Evolutionary conservation across 2,113 vertebrate species (phyloP), one percentile per base, ranked within the genome.

Genomic region (Crotalus tigris): DNA sequence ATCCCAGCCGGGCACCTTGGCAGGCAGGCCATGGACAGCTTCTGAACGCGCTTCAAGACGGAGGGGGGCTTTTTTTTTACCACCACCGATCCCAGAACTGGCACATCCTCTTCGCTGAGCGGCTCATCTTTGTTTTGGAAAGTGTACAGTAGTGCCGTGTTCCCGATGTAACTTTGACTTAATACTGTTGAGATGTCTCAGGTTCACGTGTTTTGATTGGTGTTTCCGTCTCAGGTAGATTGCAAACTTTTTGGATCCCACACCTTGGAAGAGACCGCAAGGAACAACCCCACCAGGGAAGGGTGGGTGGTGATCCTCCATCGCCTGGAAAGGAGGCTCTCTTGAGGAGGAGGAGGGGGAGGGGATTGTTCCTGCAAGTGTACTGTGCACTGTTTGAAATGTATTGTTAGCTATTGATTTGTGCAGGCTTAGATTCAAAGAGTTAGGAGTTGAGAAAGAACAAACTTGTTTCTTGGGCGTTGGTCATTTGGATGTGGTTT

Each of bases 201-300:
- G 98, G 98, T 98, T 97, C 97, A 97, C 98, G 98, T 98, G 98
- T 98, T 98, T 97, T 93, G 96, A 98, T 96, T 97, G 97, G 98
- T 98, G 97, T 98, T 98, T 98, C 98, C 96, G 98, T 98, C 98
- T 98, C 98, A 98, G 98, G 98, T 98, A 98, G 98, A 98, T 98
- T 94, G 97, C 98, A 95, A 98, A 97, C 97, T 96, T 97, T 98
- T 97, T 98, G 94, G 97, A 98, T 98, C 98, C 98, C 98, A 97
- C 96, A 8, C 97, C 98, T 98, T 97, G 97, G 97, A 97, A 95
- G 94, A 96, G 95, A 96, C 96, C 93, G 94, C 96, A 96, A 93
- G 92, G 92, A 95, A 96, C 95, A 92, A 96, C 97, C 91, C 97
- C 94, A 94, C 29, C 96, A 97, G 97, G 97, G 97, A 96, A 97